These are phyloP conservation scores for Turritopsis rubra DNA, from an alignment of 30 jellyfish, hydroid and myxozoan species.

Conservation along the genomic window DNA sequence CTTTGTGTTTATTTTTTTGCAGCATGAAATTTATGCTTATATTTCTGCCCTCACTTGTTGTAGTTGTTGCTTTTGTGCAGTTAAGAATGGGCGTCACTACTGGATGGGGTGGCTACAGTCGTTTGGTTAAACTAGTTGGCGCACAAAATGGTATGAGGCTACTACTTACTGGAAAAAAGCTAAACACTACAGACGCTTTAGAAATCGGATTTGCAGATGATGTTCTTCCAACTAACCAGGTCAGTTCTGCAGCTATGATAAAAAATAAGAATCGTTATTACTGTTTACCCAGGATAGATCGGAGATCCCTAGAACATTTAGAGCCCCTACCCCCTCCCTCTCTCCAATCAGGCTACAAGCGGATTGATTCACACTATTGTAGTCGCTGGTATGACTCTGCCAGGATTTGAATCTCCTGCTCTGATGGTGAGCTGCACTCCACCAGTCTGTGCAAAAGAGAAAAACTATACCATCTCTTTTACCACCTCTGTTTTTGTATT, in stretches of 20 bases:
- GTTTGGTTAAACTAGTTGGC: constrained; percentile 68
- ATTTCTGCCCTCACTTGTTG: background rate
- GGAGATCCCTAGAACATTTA: no score
- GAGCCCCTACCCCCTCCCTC: no score
- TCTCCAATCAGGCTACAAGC: no score
- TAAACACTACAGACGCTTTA: constrained; percentile 42
- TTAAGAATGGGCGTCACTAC: constrained; percentile 65
- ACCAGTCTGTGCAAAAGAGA: no score
- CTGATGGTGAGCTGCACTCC: no score
- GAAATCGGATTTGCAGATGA: constrained; percentile 55
- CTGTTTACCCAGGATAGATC: no score
- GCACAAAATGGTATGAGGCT: constrained; percentile 52
- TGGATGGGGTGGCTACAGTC: constrained; percentile 89
- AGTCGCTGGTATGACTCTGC: no score
- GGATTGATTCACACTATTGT: no score
- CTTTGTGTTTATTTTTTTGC: no score
- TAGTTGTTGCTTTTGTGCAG: constrained; percentile 81
- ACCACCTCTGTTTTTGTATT: background rate
- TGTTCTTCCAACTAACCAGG: constrained; percentile 28
- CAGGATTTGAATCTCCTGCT: no score
- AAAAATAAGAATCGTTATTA: background rate
- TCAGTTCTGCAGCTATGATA: background rate
- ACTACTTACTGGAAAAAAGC: constrained; percentile 37
- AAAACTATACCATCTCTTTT: no score
- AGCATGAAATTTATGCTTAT: background rate